Evolutionary conservation across 2,888 invertebrate genomes (phyloP), one percentile per base, ranked within the genome.

Genomic region (Cenopis cana): DNA sequence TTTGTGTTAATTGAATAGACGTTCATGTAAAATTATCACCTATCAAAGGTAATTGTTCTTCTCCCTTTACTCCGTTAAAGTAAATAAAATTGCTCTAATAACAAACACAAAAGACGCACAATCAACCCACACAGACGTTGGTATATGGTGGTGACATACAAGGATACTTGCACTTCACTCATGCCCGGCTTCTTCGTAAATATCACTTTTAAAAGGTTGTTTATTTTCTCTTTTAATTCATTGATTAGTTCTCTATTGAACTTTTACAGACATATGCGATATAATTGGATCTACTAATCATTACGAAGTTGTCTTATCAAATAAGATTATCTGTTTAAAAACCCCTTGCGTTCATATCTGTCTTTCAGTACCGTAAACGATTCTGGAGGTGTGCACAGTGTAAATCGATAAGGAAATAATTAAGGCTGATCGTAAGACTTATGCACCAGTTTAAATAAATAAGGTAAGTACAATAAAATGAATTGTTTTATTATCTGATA

Each of bases 321-420:
- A 81, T 85, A 85, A 87, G 90, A 92, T 91, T 89, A 90, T 90
- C 90, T 86, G 82, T 83, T 89, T 92, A 90, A 89, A 90, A 92
- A 89, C 88, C 85, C 80, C 82, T 80, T 82, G 78, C 84, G 78
- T 84, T 88, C 83, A 83, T 88, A 88, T 85, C 79, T 84, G 83
- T 80, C 80, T 86, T 88, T 86, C 90, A 92, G 90, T 92, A 80
- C 80, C 76, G 83, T 80, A 77, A 81, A 77, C 80, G 78, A 79
- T 81, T 78, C 68, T 72, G 62, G 81, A 77, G 75, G 78, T 80
- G 81, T 80, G 78, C 68, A 75, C 75, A 75, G 66, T 78, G 75
- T 50, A 62, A 54, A 61, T 54, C 36, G 52, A 61, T 59, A 49
- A 60, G 46, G 17, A 50, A 54, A 61, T 52, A 64, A 72, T 56